phyloP scores from a whole-genome alignment of 2,888 invertebrate genomes.

The Neuroscelio doddi region DNA sequence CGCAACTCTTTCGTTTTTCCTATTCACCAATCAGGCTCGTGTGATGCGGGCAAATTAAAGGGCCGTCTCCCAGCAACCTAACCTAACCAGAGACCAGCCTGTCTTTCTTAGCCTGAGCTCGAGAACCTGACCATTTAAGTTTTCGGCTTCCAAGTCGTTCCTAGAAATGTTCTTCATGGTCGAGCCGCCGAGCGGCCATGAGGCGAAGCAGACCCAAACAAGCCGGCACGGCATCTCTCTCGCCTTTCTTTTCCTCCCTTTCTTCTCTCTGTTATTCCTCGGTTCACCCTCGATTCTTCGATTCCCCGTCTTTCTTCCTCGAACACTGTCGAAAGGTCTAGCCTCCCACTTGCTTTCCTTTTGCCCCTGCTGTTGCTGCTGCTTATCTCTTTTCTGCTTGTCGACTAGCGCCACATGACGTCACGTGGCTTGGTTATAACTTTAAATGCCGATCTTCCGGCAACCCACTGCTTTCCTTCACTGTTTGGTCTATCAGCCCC shows the following conservation, averaged over 20 bases:
- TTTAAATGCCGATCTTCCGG: constrained; percentile 16
- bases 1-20: constrained; percentile 6
- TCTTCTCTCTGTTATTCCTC: too few relatives aligned
- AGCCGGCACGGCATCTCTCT: background rate
- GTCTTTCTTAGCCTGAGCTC: background rate
- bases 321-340: too few relatives aligned
- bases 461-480: background rate
- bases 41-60: constrained; percentile 8
- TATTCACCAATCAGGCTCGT: constrained; percentile 5
- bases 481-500: too few relatives aligned
- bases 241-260: background rate
- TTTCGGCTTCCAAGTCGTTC: background rate
- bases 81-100: background rate
- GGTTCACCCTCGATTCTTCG: too few relatives aligned
- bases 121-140: background rate
- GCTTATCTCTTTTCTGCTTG: background rate
- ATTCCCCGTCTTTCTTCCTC: constrained; percentile 1
- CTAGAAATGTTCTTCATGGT: background rate
- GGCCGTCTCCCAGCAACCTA: background rate
- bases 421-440: constrained; percentile 1
- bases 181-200: background rate
- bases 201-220: background rate
- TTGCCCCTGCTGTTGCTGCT: constrained; percentile 1
- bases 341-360: too few relatives aligned
- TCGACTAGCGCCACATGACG: constrained; percentile 23